Percentiles rank a stretch among this genome's conserved stretches.
Conservation (phyloP, 2,113 vertebrate genomes). For the Pterocles gutturalis region DNA sequence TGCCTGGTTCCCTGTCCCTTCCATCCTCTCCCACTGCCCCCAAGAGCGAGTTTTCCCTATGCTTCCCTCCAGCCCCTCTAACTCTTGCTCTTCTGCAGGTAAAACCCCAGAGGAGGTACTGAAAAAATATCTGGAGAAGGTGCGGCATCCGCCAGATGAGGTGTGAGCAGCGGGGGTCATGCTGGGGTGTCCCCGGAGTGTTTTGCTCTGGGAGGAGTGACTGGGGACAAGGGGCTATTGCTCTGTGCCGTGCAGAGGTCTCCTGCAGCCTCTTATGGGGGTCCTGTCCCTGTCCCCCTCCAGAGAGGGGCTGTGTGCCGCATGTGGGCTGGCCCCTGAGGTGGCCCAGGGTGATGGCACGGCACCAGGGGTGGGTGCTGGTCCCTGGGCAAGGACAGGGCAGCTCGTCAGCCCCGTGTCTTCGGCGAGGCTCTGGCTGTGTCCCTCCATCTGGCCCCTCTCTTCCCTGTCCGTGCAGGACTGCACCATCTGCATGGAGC, state of each 20-base stretch:
- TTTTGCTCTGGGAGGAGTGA: not conserved
- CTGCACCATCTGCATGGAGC: conserved; percentile 96
- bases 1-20: no score
- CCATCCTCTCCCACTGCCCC: not conserved
- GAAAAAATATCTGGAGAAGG: conserved; percentile 93
- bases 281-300: not conserved
- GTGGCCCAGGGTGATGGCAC: not conserved
- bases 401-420: rapidly evolving
- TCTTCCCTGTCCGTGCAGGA: conserved; percentile 71
- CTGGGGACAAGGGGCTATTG: rapidly evolving
- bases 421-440: rapidly evolving
- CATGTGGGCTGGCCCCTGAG: rapidly evolving
- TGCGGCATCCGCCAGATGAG: conserved; percentile 90
- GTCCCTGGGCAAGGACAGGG: not conserved
- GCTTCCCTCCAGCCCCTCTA: not conserved
- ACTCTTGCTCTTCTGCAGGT: conserved; percentile 51
- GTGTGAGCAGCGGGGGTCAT: conserved; percentile 46
- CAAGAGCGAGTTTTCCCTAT: not conserved
- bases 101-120: conserved; percentile 93
- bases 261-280: rapidly evolving
- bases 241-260: rapidly evolving
- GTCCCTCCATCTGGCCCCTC: not conserved
- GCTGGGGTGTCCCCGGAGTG: rapidly evolving
- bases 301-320: not conserved
- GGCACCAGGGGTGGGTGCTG: not conserved